Conservation (phyloP, 2,888 invertebrate genomes). For the Drosophila paramelanica region DNA sequence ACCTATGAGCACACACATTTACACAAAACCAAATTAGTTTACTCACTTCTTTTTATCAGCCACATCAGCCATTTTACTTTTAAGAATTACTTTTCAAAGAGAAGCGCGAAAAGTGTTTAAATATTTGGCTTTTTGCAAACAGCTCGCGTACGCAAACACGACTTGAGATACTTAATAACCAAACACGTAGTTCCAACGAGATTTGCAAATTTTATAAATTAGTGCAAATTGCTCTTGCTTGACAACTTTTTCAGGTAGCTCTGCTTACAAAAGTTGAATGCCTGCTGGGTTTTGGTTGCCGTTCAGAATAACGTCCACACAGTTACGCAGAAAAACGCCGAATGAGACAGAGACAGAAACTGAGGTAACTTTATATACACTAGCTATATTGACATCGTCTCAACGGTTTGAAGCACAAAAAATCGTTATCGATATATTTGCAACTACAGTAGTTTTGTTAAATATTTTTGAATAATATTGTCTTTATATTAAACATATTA, state of each 20-base stretch:
- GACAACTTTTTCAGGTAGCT: slow-evolving; percentile 63
- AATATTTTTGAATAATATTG: background rate
- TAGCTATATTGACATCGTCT: slow-evolving; percentile 24
- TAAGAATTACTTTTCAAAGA: slow-evolving; percentile 61
- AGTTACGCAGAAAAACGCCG: slow-evolving; percentile 83
- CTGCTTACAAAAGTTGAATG: slow-evolving; percentile 59
- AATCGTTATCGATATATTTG: slow-evolving; percentile 25
- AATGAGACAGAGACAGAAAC: slow-evolving; percentile 83
- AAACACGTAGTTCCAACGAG: slow-evolving; percentile 45
- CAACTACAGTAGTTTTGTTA: background rate
- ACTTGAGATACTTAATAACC: slow-evolving; percentile 27
- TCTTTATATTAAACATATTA: background rate
- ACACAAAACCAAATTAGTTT: slow-evolving; percentile 55
- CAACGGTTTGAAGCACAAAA: slow-evolving; percentile 23
- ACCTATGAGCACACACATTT: slow-evolving; percentile 31
- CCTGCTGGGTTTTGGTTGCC: slow-evolving; percentile 52
- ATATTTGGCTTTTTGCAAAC: slow-evolving; percentile 26
- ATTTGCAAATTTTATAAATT: slow-evolving; percentile 65
- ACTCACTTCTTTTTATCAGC: slow-evolving; percentile 85
- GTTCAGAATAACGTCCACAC: slow-evolving; percentile 69
- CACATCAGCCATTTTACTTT: slow-evolving; percentile 85
- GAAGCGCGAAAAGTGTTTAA: slow-evolving; percentile 64
- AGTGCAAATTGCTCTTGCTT: slow-evolving; percentile 67
- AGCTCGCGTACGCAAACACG: slow-evolving; percentile 47
- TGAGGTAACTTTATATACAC: slow-evolving; percentile 58